phyloP scores from a whole-genome alignment of 2,888 invertebrate genomes.

The Drosophila mercatorum region DNA sequence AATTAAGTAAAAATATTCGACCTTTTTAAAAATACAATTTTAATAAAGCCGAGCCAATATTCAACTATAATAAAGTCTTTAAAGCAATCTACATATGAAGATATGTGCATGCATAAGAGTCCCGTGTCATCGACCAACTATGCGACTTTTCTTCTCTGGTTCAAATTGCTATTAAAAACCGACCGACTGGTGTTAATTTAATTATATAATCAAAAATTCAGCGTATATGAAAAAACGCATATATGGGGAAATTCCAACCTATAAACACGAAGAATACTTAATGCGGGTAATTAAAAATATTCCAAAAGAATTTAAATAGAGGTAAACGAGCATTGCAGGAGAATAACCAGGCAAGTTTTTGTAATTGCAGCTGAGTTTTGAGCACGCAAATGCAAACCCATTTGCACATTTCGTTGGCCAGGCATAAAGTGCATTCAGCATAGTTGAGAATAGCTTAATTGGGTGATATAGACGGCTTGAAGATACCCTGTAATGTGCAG shows the following conservation, averaged over 20 bases:
- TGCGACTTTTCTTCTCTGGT: neutral
- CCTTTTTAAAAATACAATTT: neutral
- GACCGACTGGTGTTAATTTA: constrained; percentile 52
- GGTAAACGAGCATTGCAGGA: neutral
- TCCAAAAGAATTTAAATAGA: constrained; percentile 14
- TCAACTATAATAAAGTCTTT: neutral
- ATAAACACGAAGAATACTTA: neutral
- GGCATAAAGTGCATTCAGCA: constrained; percentile 8
- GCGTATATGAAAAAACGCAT: neutral
- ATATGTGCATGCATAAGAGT: neutral
- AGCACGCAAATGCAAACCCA: constrained; percentile 51
- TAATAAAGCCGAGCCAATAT: neutral
- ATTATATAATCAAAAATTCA: constrained; percentile 24
- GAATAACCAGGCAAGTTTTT: constrained; percentile 7
- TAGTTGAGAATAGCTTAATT: no score
- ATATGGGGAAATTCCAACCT: constrained; percentile 37
- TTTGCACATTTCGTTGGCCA: constrained; percentile 39
- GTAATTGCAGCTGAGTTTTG: constrained; percentile 11
- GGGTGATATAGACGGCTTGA: neutral
- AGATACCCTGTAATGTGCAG: neutral
- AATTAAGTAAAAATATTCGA: neutral
- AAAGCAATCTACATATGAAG: neutral
- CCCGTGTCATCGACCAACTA: neutral
- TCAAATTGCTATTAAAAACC: neutral
- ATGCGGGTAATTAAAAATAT: constrained; percentile 31